Evolutionary conservation across 37 sponge, comb jelly and placozoan genomes (phyloP).

Genomic region (Halichondria panicea): DNA sequence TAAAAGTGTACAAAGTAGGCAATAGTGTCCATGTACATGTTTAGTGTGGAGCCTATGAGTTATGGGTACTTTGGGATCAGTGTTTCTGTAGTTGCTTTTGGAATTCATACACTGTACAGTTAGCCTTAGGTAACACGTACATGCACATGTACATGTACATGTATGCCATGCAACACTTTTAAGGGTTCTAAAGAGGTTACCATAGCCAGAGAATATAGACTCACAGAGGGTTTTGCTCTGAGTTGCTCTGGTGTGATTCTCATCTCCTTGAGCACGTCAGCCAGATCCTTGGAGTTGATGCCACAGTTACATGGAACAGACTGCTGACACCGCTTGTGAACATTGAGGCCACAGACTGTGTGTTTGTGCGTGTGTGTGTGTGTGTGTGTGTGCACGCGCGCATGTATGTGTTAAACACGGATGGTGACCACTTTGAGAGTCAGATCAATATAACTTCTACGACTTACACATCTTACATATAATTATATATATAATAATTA

Average conservation of each 20-base stretch:
- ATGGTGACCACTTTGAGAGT: too few species aligned
- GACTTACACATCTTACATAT: background rate
- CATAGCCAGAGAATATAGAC: too few species aligned
- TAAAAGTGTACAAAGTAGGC: background rate
- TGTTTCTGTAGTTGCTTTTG: too few species aligned
- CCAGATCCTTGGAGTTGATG: constrained; percentile 83
- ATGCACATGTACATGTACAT: constrained; percentile 1
- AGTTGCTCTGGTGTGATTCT: constrained; percentile 76
- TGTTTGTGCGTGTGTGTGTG: constrained; percentile 7
- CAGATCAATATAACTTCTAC: background rate
- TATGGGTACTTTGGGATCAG: too few species aligned
- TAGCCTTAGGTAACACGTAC: background rate
- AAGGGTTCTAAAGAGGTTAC: too few species aligned
- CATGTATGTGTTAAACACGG: too few species aligned
- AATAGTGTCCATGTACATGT: background rate
- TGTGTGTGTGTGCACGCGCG: background rate
- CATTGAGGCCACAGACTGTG: constrained; percentile 89
- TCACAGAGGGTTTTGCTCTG: constrained; percentile 20
- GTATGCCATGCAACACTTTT: too few species aligned
- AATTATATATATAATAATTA: too few species aligned
- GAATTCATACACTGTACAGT: too few species aligned
- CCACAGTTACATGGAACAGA: constrained; percentile 92
- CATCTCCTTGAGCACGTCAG: constrained; percentile 77
- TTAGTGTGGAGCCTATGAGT: too few species aligned
- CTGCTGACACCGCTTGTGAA: constrained; percentile 91